Evolutionary conservation across 2,113 vertebrate genomes (phyloP).

Genomic region (Nyctereutes procyonoides): DNA sequence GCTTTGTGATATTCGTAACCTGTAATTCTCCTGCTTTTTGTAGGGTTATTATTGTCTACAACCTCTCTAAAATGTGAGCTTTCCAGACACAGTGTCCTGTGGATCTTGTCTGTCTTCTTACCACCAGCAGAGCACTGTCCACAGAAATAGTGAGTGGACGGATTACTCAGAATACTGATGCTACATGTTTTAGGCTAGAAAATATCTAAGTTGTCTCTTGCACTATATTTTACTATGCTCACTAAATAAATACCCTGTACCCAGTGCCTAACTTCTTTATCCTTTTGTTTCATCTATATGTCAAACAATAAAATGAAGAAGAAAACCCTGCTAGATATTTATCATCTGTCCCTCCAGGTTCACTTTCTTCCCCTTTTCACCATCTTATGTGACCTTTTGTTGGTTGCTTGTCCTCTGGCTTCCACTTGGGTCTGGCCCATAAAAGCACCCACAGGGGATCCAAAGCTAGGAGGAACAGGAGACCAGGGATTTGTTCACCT

Average conservation of each 20-base stretch:
- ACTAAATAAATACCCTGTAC: not conserved
- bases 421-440: not conserved
- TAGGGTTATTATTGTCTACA: not conserved
- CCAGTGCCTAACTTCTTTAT: not conserved
- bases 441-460: not conserved
- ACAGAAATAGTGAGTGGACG: not conserved
- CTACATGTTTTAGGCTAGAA: not conserved
- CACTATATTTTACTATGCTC: not conserved
- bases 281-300: not conserved
- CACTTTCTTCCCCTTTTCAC: not conserved
- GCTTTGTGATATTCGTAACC: not conserved
- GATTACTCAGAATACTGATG: not conserved
- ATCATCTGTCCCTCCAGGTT: not conserved
- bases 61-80: not conserved
- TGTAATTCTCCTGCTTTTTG: not conserved
- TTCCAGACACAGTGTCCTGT: fast-evolving
- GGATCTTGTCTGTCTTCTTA: not conserved
- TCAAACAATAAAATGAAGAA: not conserved
- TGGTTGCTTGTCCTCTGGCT: not conserved
- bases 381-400: no score
- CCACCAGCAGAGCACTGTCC: no score
- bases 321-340: not conserved
- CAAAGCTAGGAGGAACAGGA: not conserved
- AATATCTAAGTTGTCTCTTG: not conserved
- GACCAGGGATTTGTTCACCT: not conserved